Evolutionary conservation across 2,113 vertebrate species (phyloP).

Genomic region (Vidua chalybeata): DNA sequence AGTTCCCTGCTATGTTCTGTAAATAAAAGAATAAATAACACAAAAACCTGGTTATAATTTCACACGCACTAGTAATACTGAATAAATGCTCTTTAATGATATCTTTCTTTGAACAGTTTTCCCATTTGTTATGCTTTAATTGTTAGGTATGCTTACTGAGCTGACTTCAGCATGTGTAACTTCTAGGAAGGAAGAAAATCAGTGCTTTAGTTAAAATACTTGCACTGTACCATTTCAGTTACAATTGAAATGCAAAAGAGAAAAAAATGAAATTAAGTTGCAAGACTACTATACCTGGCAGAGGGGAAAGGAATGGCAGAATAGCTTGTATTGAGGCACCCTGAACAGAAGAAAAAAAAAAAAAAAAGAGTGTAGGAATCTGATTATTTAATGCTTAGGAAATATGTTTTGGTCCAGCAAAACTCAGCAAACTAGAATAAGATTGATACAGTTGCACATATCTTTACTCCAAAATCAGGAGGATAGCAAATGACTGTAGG

Average conservation of each 20-base stretch:
- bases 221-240: background rate
- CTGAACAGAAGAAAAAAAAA: background rate
- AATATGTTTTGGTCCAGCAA: background rate
- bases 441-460: background rate
- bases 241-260: background rate
- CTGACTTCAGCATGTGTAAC: background rate
- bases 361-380: background rate
- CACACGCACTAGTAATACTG: background rate
- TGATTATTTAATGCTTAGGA: background rate
- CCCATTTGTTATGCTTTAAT: conserved; percentile 4
- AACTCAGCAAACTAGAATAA: background rate
- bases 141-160: background rate
- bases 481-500: background rate
- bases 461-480: background rate
- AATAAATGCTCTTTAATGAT: background rate
- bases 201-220: background rate
- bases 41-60: background rate
- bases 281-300: background rate
- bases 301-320: background rate
- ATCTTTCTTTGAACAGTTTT: background rate
- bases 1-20: background rate
- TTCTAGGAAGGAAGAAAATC: background rate
- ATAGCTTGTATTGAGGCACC: background rate
- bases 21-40: conserved; percentile 45
- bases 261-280: background rate